phyloP scores from a whole-genome alignment of 1,140 invertebrate genomes.

The Pogonomyrmex barbatus region DNA sequence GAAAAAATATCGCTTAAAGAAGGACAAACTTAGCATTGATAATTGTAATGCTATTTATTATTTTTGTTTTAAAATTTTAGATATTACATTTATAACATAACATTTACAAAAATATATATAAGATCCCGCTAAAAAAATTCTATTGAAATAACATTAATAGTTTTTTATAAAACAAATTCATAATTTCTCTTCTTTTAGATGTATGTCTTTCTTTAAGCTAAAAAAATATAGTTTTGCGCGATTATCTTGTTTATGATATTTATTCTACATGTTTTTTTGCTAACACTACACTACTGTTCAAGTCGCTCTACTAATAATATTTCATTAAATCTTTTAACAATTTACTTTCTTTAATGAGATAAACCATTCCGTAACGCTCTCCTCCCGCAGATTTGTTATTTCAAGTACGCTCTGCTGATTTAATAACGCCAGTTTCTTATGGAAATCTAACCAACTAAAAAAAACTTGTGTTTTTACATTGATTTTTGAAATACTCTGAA shows the following conservation, averaged over 20 bases:
- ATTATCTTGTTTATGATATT: not conserved
- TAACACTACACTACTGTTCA: no score
- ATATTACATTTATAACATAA: no score
- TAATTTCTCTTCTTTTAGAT: no score
- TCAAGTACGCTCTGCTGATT: slow-evolving; percentile 93
- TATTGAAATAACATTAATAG: no score
- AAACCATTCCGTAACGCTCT: slow-evolving; percentile 90
- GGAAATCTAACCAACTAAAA: slow-evolving; percentile 91
- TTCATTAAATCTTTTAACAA: not conserved
- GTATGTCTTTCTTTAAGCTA: no score
- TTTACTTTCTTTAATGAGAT: slow-evolving; percentile 89
- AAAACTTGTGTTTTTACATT: slow-evolving; percentile 52
- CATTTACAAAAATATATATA: no score
- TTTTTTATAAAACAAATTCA: no score
- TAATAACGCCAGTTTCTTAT: slow-evolving; percentile 91
- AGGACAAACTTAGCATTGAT: not conserved
- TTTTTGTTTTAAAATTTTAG: no score
- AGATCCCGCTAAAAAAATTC: no score
- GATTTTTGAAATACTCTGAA: slow-evolving; percentile 9
- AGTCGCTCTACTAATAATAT: no score
- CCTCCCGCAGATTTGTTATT: slow-evolving; percentile 89
- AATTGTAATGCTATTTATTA: no score
- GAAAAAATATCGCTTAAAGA: not conserved
- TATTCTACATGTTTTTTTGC: not conserved
- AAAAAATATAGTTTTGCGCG: no score